Conservation (phyloP, 1,140 invertebrate genomes). For the Diachasma alloeum region DNA sequence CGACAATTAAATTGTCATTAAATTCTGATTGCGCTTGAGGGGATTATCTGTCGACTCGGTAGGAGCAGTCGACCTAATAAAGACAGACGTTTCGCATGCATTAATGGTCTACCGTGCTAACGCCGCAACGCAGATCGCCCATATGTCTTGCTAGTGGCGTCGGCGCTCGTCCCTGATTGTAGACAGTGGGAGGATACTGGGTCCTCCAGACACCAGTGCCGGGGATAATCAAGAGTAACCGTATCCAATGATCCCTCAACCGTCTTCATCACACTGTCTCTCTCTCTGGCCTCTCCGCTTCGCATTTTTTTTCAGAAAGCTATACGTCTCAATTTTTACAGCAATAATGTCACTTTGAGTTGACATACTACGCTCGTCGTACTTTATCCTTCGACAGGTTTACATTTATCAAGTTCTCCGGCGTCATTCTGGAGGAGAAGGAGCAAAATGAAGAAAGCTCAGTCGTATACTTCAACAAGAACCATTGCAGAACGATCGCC, state of each 20-base stretch:
- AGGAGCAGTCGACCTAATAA: constrained; percentile 39
- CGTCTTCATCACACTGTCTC: constrained; percentile 47
- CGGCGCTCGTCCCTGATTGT: constrained; percentile 15
- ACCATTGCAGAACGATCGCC: not conserved
- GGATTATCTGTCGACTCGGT: constrained; percentile 9
- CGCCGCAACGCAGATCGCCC: constrained; percentile 37
- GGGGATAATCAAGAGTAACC: constrained; percentile 64
- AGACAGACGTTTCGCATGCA: constrained; percentile 46
- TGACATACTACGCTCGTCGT: constrained; percentile 22
- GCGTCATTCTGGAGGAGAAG: not conserved
- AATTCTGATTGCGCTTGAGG: constrained; percentile 5
- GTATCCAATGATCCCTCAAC: constrained; percentile 60
- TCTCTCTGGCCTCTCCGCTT: not conserved
- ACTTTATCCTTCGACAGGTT: constrained; percentile 26
- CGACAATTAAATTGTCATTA: constrained; percentile 28
- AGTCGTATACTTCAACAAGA: not conserved
- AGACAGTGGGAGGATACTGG: not conserved
- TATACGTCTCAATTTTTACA: constrained; percentile 63
- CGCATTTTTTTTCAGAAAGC: constrained; percentile 19
- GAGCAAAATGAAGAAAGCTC: too few species aligned
- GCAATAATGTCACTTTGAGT: constrained; percentile 60
- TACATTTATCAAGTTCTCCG: not conserved
- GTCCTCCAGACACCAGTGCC: constrained; percentile 44
- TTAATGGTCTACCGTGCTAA: constrained; percentile 45
- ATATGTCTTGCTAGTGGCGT: constrained; percentile 47